These are phyloP conservation scores for Limonius californicus DNA, from an alignment of 1,140 invertebrate genomes.

Conservation along the genomic window DNA sequence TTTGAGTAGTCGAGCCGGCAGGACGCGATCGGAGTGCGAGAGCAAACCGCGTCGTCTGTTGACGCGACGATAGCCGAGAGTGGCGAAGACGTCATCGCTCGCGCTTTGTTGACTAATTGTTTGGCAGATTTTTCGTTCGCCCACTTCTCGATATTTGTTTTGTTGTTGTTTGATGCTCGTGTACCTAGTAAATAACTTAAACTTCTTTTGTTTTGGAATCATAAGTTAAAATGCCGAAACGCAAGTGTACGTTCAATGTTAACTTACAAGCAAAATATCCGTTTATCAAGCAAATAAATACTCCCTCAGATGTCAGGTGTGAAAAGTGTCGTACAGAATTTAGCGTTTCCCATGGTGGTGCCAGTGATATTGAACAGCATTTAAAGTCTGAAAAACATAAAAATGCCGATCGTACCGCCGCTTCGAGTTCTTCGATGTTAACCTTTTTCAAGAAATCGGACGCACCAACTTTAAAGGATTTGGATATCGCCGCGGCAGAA, in stretches of 20 bases:
- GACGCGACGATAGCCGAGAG: too few species aligned
- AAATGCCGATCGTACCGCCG: constrained; percentile 37
- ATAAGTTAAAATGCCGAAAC: too few species aligned
- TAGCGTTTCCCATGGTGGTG: constrained; percentile 39
- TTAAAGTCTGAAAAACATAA: constrained; percentile 44
- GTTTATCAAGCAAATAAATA: constrained; percentile 35
- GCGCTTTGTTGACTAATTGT: too few species aligned
- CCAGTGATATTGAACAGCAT: constrained; percentile 43
- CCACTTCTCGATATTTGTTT: too few species aligned
- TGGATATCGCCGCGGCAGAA: constrained; percentile 29
- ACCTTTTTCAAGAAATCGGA: constrained; percentile 37
- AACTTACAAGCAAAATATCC: constrained; percentile 28
- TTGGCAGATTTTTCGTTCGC: too few species aligned
- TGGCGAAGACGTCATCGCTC: too few species aligned
- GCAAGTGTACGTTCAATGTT: constrained; percentile 27
- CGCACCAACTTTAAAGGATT: constrained; percentile 29
- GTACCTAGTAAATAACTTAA: too few species aligned
- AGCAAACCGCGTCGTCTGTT: too few species aligned
- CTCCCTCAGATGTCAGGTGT: constrained; percentile 38
- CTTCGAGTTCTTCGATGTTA: constrained; percentile 35
- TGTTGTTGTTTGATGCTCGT: too few species aligned
- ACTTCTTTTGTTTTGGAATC: too few species aligned
- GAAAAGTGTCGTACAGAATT: constrained; percentile 43
- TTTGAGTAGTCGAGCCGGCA: too few species aligned
- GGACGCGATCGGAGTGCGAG: too few species aligned